Percentiles rank a stretch among this genome's conserved stretches.
phyloP scores from a whole-genome alignment of 2,888 invertebrate species.

The Eurytoma californica region DNA sequence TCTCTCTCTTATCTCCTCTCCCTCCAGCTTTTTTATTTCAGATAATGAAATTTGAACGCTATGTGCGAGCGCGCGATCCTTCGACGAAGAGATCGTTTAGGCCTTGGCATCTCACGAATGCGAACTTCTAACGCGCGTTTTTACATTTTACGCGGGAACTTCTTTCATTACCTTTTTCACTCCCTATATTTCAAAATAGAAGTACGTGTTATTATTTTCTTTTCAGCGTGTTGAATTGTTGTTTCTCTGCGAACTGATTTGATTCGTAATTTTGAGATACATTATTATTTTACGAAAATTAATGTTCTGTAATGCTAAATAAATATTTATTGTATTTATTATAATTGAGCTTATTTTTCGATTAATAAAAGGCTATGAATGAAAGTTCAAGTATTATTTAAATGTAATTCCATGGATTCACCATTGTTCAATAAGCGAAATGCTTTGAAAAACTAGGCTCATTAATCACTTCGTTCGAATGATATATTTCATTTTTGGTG shows the following conservation, averaged over 20 bases:
- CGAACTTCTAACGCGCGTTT: neutral
- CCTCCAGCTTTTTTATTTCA: conserved; percentile 28
- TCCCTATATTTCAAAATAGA: too few relatives aligned
- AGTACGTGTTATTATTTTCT: too few relatives aligned
- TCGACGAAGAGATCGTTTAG: neutral
- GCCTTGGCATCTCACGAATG: neutral
- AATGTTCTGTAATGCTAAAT: too few relatives aligned
- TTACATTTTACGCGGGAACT: neutral
- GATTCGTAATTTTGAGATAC: too few relatives aligned
- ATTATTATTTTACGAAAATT: too few relatives aligned
- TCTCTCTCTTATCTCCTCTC: neutral
- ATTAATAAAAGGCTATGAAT: conserved; percentile 34
- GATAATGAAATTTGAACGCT: conserved; percentile 37
- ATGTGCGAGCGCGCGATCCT: neutral
- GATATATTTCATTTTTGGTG: conserved; percentile 18
- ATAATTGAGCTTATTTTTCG: too few relatives aligned
- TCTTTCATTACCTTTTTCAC: too few relatives aligned
- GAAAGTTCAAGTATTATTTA: conserved; percentile 19
- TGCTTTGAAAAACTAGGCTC: conserved; percentile 26
- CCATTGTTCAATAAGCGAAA: conserved; percentile 39
- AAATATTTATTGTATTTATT: too few relatives aligned
- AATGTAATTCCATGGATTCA: conserved; percentile 32
- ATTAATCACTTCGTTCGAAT: conserved; percentile 40
- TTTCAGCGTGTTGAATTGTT: too few relatives aligned
- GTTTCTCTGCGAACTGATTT: too few relatives aligned